Evolutionary conservation across 64 coral and sea anemone species (phyloP).

Genomic region (Pocillopora verrucosa): DNA sequence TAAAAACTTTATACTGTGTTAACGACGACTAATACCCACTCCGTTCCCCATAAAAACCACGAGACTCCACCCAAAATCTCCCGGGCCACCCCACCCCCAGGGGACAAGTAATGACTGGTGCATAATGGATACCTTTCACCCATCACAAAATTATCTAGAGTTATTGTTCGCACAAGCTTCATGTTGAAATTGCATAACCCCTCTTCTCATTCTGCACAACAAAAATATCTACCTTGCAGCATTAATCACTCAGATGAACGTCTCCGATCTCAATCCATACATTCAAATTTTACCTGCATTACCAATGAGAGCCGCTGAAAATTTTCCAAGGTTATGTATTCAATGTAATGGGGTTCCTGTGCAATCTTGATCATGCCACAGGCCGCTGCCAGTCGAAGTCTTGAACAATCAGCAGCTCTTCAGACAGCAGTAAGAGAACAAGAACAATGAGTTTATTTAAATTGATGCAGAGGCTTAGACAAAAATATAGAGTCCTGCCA

Average conservation of each 20-base stretch:
- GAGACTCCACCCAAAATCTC: too few species aligned
- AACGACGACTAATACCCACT: too few species aligned
- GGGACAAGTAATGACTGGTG: too few species aligned
- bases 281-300: conserved; percentile 46
- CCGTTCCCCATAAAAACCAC: too few species aligned
- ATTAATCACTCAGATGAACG: too few species aligned
- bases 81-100: too few species aligned
- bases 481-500: neutral
- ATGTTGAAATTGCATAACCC: neutral
- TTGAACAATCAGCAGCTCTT: conserved; percentile 68
- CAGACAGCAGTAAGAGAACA: neutral
- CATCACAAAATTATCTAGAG: neutral
- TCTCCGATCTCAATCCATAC: too few species aligned
- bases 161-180: too few species aligned
- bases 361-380: conserved; percentile 74
- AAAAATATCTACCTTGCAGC: too few species aligned
- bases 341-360: conserved; percentile 55
- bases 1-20: too few species aligned
- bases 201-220: neutral
- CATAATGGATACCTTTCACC: too few species aligned
- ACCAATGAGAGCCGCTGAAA: conserved; percentile 57
- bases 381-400: conserved; percentile 58
- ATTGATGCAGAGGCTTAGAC: too few species aligned
- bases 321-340: conserved; percentile 53
- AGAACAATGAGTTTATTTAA: neutral